Evolutionary conservation across 2,797 vertebrate species (phyloP), one percentile per base, ranked within the genome.

Genomic region (Phrynocephalus forsythii): DNA sequence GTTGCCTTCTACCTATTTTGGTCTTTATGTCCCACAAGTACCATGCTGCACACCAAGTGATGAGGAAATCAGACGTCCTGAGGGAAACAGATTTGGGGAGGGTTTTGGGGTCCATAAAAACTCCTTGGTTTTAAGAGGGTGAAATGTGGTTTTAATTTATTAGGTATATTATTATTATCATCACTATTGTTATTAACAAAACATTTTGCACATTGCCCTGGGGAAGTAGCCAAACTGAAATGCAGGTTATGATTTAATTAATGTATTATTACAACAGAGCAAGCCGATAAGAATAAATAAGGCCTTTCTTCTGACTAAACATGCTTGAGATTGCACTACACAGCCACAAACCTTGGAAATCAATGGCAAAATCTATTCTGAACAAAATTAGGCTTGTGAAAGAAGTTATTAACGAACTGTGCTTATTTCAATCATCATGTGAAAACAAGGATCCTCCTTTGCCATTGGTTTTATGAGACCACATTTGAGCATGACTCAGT

Each of bases 391-490:
- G 69, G 11, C 48, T 78, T 30, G 38, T 30, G 28, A 77, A 86
- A 86, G n/a, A 33, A 56, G 48, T 33, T 79, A 2, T 38, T 15
- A 38, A 8, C 28, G 15, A 1, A 48, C 80, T 33, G 28, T 5
- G 88, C 83, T 90, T 7, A 76, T 67, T 48, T 90, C 63, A 50
- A 26, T 11, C 22, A 28, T 4, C 10, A 22, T 71, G 24, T 79
- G 48, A 60, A 78, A 33, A 33, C 22, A 44, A 67, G 24, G 1
- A 8, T 13, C 24, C 20, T 26, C 86, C 7, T 80, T 30, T 56
- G 60, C 48, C 63, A 50, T 15, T 50, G 18, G 44, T 80, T 44
- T 89, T 75, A 73, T 73, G 52, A 80, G 63, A 56, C 13, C 82
- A 38, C n/a, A 68, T 79, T 48, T n/a, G 16, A 79, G 28, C 33